A percentile compares a stretch with the other conserved stretches of the same genome.
These are phyloP conservation scores for Miopithecus talapoin DNA, from an alignment of 2,797 vertebrate genomes.

Conservation along the genomic window DNA sequence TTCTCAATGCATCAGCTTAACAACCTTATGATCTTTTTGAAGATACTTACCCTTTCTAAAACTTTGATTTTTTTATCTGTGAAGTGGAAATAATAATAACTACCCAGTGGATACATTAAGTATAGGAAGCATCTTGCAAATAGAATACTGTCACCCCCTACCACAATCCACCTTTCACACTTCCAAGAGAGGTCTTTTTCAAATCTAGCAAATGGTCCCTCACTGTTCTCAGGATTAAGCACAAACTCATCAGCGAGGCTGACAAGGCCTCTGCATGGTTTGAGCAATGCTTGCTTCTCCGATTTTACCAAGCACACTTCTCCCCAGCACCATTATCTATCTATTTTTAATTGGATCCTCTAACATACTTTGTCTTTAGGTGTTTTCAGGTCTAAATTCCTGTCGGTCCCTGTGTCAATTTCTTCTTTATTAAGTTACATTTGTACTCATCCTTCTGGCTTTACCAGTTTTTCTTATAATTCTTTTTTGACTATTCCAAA, in stretches of 20 bases:
- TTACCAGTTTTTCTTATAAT: not conserved
- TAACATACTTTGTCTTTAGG: not conserved
- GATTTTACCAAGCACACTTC: rapidly evolving
- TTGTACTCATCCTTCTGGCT: not conserved
- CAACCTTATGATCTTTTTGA: not conserved
- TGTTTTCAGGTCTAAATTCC: not conserved
- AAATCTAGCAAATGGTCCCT: not conserved
- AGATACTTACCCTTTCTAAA: not conserved
- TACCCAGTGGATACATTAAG: not conserved
- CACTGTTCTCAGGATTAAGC: not conserved
- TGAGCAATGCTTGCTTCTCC: not conserved
- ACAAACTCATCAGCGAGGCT: not conserved
- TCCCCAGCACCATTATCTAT: not conserved
- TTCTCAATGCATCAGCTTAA: not conserved
- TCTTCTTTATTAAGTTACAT: not conserved
- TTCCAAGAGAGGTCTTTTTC: not conserved
- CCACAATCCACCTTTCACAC: not conserved
- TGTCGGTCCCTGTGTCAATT: not conserved
- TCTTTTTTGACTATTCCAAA: not conserved
- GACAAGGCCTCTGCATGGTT: no score
- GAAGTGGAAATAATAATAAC: not conserved
- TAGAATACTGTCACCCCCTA: not conserved
- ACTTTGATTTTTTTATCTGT: not conserved
- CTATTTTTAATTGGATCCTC: not conserved
- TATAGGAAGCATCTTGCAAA: not conserved